These are phyloP conservation scores for Bombus pascuorum DNA, from an alignment of 1,140 invertebrate species.

Conservation along the genomic window DNA sequence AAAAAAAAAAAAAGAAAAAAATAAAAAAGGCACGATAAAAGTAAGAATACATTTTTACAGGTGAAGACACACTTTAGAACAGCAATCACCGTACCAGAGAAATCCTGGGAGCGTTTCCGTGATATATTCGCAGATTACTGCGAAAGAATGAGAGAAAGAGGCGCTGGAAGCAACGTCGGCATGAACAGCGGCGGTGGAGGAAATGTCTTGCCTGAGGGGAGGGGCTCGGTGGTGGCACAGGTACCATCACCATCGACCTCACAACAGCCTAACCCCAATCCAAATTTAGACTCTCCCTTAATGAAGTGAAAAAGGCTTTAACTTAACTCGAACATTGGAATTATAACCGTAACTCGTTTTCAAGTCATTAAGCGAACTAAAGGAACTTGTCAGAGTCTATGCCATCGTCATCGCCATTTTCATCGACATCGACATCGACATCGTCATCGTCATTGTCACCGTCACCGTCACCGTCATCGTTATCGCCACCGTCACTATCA, in stretches of 20 bases:
- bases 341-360: conserved; percentile 79
- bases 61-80: conserved; percentile 99
- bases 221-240: conserved; percentile 76
- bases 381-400: conserved; percentile 72
- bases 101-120: conserved; percentile 97
- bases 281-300: conserved; percentile 81
- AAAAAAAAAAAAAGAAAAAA: no score
- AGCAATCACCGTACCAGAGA: conserved; percentile 98
- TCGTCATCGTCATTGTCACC: conserved; percentile 40
- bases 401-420: conserved; percentile 67
- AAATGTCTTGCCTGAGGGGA: conserved; percentile 74
- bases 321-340: conserved; percentile 81
- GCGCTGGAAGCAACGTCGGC: conserved; percentile 74
- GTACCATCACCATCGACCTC: conserved; percentile 79
- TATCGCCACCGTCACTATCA: conserved; percentile 43
- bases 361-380: conserved; percentile 75
- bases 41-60: conserved; percentile 82
- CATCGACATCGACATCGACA: conserved; percentile 40
- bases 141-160: conserved; percentile 92
- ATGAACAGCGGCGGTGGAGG: conserved; percentile 71
- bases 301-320: conserved; percentile 83
- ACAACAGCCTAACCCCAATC: conserved; percentile 81
- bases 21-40: neutral
- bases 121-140: conserved; percentile 98
- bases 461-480: conserved; percentile 26